Base-by-base conservation (phyloP, 2,888 invertebrate species). In the Tineola bisselliella region DNA sequence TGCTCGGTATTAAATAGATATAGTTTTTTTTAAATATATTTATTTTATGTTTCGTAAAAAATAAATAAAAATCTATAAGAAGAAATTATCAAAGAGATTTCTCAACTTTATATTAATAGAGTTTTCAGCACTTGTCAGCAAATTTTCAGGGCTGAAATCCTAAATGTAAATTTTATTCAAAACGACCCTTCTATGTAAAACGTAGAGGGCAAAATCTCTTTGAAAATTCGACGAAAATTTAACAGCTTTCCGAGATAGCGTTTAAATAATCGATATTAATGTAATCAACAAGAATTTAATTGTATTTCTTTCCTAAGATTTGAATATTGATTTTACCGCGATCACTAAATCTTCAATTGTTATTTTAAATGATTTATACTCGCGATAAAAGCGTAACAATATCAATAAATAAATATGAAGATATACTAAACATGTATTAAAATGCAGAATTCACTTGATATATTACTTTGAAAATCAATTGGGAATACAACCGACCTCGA, bases 131-230 rank as follows among this genome's bases (percentile, higher is more conserved):
- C 48, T 48, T 48, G 15, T 12, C 33, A 8, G 59, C 33, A 13
- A 59, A 12, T 66, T 67, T 66, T 65, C 67, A 62, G 64, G 62
- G 64, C 64, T 31, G 61, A 65, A 67, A 63, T 66, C 67, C 65
- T 63, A 62, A 67, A 74, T 74, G 72, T 67, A 71, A 73, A 74
- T 74, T 67, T 70, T 68, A 73, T 76, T 75, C 70, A 69, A 66
- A 67, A 68, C 62, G 66, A 67, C 64, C 64, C 64, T 67, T 71
- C 67, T 69, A 71, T 70, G 67, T 64, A 64, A 69, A 70, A 48
- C n/a, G 18, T 8, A 18, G 48, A 48, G 48, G 48, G 48, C 13
- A 13, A 48, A 48, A 48, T 48, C 18, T 48, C 18, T 38, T 38
- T 38, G 38, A 38, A 38, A 38, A 38, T 38, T 38, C 38, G 38